phyloP scores from a whole-genome alignment of 1,140 invertebrate species.

The Polypedilum vanderplanki region DNA sequence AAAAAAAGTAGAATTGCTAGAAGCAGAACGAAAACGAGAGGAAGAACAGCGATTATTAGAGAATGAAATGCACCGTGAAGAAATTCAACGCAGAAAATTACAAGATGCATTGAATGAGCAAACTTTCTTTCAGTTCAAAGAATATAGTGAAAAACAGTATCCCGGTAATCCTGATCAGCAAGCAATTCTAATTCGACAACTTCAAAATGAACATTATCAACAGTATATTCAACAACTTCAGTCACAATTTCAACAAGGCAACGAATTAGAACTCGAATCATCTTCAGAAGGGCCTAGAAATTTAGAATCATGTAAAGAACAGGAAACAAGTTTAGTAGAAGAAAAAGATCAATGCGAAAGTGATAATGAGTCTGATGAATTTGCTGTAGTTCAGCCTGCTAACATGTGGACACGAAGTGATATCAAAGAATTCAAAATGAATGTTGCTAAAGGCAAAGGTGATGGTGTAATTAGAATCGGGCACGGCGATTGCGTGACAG shows the following conservation, averaged over 20 bases:
- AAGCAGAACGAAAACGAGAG: slow-evolving; percentile 46
- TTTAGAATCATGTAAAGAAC: slow-evolving; percentile 34
- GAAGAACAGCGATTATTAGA: slow-evolving; percentile 52
- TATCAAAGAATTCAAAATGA: slow-evolving; percentile 85
- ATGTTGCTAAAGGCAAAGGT: slow-evolving; percentile 77
- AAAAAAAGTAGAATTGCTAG: slow-evolving; percentile 42
- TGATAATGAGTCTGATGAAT: slow-evolving; percentile 45
- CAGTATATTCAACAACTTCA: slow-evolving; percentile 90
- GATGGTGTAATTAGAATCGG: slow-evolving; percentile 90
- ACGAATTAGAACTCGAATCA: slow-evolving; percentile 19
- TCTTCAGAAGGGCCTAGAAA: slow-evolving; percentile 32
- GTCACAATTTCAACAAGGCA: slow-evolving; percentile 43
- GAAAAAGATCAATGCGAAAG: slow-evolving; percentile 30
- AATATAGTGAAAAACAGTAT: slow-evolving; percentile 92
- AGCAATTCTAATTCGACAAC: slow-evolving; percentile 80
- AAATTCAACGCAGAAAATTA: slow-evolving; percentile 68
- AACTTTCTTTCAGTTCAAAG: slow-evolving; percentile 86
- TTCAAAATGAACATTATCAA: slow-evolving; percentile 97
- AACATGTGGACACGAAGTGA: slow-evolving; percentile 93
- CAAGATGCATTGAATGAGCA: slow-evolving; percentile 95
- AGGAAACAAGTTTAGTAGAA: slow-evolving; percentile 34
- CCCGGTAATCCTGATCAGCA: slow-evolving; percentile 88
- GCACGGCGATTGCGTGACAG: slow-evolving; percentile 95
- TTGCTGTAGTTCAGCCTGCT: slow-evolving; percentile 61
- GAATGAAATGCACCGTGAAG: slow-evolving; percentile 53